Percentiles rank a stretch among this genome's conserved stretches.
Evolutionary conservation across 2,113 vertebrate genomes (phyloP).

Genomic region (Sardina pilchardus): DNA sequence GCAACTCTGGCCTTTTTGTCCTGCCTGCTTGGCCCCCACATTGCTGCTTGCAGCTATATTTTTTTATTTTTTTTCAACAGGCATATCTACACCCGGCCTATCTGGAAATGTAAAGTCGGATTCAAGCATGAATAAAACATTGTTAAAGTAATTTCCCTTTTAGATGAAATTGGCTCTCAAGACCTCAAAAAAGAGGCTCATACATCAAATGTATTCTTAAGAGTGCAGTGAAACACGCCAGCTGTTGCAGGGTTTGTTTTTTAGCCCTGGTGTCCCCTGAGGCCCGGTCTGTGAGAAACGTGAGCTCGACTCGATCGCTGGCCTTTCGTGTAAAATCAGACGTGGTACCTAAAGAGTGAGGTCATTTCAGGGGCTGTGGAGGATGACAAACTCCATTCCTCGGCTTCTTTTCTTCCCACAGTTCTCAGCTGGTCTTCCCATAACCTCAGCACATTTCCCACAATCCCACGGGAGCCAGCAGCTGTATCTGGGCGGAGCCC

Average conservation of each 20-base stretch:
- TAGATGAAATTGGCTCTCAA: too few relatives aligned
- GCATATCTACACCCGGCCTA: too few relatives aligned
- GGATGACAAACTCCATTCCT: not conserved
- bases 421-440: not conserved
- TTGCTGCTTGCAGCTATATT: slow-evolving; percentile 31
- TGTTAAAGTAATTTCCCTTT: too few relatives aligned
- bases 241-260: not conserved
- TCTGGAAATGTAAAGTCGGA: too few relatives aligned
- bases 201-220: too few relatives aligned
- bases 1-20: too few relatives aligned
- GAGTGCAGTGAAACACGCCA: not conserved
- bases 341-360: not conserved
- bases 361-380: not conserved
- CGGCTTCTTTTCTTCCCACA: not conserved
- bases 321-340: not conserved
- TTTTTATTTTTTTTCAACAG: too few relatives aligned
- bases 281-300: not conserved
- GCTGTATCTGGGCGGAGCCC: not conserved
- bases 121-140: too few relatives aligned
- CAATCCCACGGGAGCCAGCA: not conserved
- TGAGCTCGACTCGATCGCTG: not conserved
- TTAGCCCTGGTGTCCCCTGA: not conserved
- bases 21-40: not conserved
- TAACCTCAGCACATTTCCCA: not conserved
- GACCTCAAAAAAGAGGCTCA: not conserved